phyloP scores from a whole-genome alignment of 2,888 invertebrate species.

The Leptinotarsa juncta region DNA sequence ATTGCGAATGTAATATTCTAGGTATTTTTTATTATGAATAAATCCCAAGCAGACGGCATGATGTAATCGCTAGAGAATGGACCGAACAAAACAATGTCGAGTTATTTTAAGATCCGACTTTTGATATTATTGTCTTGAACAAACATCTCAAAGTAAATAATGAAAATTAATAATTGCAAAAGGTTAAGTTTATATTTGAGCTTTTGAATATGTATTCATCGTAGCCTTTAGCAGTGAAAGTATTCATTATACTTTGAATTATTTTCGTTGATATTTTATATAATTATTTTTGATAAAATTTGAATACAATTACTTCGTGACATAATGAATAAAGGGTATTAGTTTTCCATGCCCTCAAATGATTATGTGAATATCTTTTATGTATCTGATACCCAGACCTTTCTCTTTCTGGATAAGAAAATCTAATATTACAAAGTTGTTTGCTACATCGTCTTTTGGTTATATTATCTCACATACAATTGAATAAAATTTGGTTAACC shows the following conservation, averaged over 20 bases:
- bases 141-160: constrained; percentile 13
- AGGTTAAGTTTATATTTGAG: constrained; percentile 14
- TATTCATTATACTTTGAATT: neutral
- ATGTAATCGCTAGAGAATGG: constrained; percentile 8
- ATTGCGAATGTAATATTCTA: neutral
- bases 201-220: neutral
- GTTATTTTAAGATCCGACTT: constrained; percentile 11
- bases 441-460: no score
- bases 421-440: no score
- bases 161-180: constrained; percentile 3
- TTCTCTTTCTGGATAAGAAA: no score
- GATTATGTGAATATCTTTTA: no score
- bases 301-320: neutral
- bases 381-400: no score
- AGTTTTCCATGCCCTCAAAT: no score
- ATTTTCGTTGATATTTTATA: neutral
- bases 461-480: no score
- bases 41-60: constrained; percentile 6
- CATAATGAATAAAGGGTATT: no score
- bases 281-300: neutral
- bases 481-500: no score
- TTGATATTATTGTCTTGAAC: constrained; percentile 13
- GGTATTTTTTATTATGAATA: neutral
- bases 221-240: constrained; percentile 8
- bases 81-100: neutral